Evolutionary conservation across 2,888 invertebrate genomes (phyloP), one percentile per base, ranked within the genome.

Genomic region (Tethea ocularis): DNA sequence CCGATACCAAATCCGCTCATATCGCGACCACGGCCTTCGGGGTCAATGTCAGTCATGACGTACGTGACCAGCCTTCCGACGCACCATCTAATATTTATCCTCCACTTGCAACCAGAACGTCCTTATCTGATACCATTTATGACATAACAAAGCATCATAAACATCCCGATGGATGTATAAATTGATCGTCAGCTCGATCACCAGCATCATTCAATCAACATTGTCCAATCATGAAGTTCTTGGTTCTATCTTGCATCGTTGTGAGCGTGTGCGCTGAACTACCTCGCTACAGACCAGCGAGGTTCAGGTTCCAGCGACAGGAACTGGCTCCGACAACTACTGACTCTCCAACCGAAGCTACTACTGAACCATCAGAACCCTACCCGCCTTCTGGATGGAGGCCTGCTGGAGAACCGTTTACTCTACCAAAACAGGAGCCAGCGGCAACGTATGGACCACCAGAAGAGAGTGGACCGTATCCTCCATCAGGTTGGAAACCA

Each of bases 401-500:
- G 57, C 91, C 90, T 6, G 76, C 86, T 0, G 91, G 90, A 6
- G 82, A 84, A 57, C 83, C 84, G 0, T 88, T 89, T 66, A 82
- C 82, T 0, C 63, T 88, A 0, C 88, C 88, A 0, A 79, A 80
- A 36, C 80, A 84, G 57, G 69, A 71, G 10, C 86, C 88, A 3
- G 72, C 74, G 3, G 77, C 83, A 11, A 63, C 77, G 0, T 85
- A 84, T 51, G 86, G 84, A 57, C 72, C 83, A 8, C 86, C 87
- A 58, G 74, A 58, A 61, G 68, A 73, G 17, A 80, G 63, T 23
- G 88, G 75, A 0, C 87, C 88, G 0, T 91, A 92, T 29, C 87
- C 90, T 0, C 80, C 92, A 0, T 87, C 93, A 1, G 93, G 92
- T 22, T 93, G 91, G 91, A 88, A 86, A 38, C 93, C 93, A 0